Conservation (phyloP, 2,888 invertebrate genomes). For the Tipula vernalis region DNA sequence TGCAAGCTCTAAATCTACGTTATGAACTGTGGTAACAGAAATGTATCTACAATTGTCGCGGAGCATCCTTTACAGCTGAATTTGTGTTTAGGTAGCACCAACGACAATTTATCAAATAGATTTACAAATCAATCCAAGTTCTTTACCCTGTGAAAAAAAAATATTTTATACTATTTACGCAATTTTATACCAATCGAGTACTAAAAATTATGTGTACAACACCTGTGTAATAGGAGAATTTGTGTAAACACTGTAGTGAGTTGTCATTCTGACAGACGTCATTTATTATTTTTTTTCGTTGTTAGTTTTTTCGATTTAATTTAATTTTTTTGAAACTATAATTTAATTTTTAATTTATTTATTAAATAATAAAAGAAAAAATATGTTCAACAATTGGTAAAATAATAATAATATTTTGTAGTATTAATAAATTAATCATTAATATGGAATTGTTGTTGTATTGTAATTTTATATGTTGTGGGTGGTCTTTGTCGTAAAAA, state of each 20-base stretch:
- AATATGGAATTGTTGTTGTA: neutral
- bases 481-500: neutral
- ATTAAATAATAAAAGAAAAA: neutral
- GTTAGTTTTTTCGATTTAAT: neutral
- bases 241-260: neutral
- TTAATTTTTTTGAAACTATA: neutral
- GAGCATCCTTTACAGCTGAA: too few relatives aligned
- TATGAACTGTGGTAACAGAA: too few relatives aligned
- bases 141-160: neutral
- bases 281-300: neutral
- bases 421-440: neutral
- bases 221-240: neutral
- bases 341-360: neutral
- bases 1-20: too few relatives aligned
- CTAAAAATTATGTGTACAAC: neutral
- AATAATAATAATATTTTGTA: neutral
- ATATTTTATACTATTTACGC: neutral
- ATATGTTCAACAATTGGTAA: neutral
- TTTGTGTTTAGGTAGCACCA: too few relatives aligned
- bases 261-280: neutral
- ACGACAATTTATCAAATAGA: too few relatives aligned
- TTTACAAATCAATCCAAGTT: neutral
- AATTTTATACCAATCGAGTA: neutral
- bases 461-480: neutral
- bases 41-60: too few relatives aligned